A percentile compares a stretch with the other conserved stretches of the same genome.
phyloP scores from a whole-genome alignment of 1,140 invertebrate genomes.

The Hylaeus volcanicus region DNA sequence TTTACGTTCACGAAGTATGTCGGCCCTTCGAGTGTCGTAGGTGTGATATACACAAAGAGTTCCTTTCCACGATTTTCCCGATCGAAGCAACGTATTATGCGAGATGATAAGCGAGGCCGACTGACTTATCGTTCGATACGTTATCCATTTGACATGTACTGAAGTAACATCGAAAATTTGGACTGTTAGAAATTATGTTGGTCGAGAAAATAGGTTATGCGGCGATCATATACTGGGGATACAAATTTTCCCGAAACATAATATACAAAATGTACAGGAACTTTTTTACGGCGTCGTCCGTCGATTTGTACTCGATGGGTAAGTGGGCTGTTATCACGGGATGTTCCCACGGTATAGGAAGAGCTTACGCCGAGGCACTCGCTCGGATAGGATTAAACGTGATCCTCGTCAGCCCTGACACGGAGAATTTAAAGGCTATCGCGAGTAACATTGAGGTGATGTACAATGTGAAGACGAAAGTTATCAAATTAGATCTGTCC shows the following conservation, averaged over 20 bases:
- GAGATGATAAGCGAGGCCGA: not conserved
- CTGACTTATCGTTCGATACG: not conserved
- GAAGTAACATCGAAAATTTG: not conserved
- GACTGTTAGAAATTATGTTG: slow-evolving; percentile 15
- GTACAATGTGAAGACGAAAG: slow-evolving; percentile 89
- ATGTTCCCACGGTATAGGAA: slow-evolving; percentile 93
- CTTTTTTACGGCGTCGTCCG: slow-evolving; percentile 45
- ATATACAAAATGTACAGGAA: slow-evolving; percentile 60
- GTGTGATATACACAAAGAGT: too few relatives aligned
- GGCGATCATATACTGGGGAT: slow-evolving; percentile 66
- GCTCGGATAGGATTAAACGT: slow-evolving; percentile 91
- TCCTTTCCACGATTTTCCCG: not conserved
- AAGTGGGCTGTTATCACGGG: slow-evolving; percentile 88
- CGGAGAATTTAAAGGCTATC: slow-evolving; percentile 86
- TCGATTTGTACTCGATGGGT: slow-evolving; percentile 66
- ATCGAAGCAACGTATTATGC: not conserved
- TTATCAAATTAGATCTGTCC: slow-evolving; percentile 91
- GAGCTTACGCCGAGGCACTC: slow-evolving; percentile 89
- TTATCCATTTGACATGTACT: not conserved
- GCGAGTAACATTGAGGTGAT: slow-evolving; percentile 79
- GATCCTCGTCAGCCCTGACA: slow-evolving; percentile 91
- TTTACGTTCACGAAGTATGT: slow-evolving; percentile 12
- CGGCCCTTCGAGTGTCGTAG: not conserved
- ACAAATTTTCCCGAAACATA: slow-evolving; percentile 50
- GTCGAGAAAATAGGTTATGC: slow-evolving; percentile 70